A percentile compares a stretch with the other conserved stretches of the same genome.
Conservation (phyloP, 2,113 vertebrate species). For the Semnornis frantzii region DNA sequence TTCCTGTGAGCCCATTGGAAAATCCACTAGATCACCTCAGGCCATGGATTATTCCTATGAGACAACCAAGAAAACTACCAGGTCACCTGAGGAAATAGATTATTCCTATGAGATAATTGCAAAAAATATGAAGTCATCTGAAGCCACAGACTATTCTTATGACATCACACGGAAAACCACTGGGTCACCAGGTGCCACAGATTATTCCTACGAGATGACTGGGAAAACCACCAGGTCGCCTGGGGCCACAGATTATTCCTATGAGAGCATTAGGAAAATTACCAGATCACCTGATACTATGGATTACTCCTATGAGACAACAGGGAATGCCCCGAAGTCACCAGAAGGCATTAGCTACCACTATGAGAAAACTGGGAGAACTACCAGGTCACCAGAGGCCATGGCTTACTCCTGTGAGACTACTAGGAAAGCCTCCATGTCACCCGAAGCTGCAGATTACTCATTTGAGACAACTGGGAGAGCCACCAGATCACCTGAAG, state of each 20-base stretch:
- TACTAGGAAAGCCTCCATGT: neutral
- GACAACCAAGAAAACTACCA: constrained; percentile 21
- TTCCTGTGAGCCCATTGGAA: constrained; percentile 43
- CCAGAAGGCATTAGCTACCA: constrained; percentile 59
- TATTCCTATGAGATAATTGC: constrained; percentile 61
- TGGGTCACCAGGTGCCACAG: neutral
- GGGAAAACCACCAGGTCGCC: constrained; percentile 38
- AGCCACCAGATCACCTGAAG: constrained; percentile 47
- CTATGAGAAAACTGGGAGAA: constrained; percentile 65
- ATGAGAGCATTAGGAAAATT: constrained; percentile 57
- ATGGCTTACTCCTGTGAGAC: constrained; percentile 60
- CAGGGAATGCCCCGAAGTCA: constrained; percentile 44
- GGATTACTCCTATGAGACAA: constrained; percentile 69
- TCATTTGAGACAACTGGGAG: constrained; percentile 64
- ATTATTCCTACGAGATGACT: constrained; percentile 60
- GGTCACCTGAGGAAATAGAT: constrained; percentile 51
- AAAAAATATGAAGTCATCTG: constrained; percentile 39
- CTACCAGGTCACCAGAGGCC: constrained; percentile 53
- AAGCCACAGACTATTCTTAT: constrained; percentile 63
- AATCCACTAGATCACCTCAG: constrained; percentile 49
- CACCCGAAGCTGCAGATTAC: constrained; percentile 59
- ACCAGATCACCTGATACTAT: constrained; percentile 20
- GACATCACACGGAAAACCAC: constrained; percentile 8
- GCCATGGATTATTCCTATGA: constrained; percentile 67
- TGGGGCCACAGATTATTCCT: constrained; percentile 64